These are phyloP conservation scores for Lathamus discolor DNA, from an alignment of 2,113 vertebrate genomes.

Conservation along the genomic window DNA sequence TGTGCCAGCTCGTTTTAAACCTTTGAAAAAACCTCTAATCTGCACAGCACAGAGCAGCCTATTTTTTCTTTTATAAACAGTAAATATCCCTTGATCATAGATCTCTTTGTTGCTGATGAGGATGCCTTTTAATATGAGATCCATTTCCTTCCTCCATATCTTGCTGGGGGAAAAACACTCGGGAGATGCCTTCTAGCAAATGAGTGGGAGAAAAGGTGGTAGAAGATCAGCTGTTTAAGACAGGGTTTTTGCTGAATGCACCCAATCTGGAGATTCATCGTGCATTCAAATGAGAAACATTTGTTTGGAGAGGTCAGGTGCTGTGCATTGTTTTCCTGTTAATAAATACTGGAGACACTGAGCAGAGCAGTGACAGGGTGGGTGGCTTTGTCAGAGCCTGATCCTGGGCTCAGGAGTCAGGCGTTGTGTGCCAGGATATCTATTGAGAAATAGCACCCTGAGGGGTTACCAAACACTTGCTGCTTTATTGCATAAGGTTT, in stretches of 20 bases:
- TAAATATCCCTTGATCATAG: background rate
- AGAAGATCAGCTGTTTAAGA: background rate
- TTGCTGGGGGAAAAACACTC: background rate
- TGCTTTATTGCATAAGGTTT: background rate
- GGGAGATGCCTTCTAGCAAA: background rate
- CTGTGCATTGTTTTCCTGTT: background rate
- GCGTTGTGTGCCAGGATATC: rapidly evolving
- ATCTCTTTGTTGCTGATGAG: background rate
- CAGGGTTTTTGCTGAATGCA: background rate
- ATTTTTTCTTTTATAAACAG: background rate
- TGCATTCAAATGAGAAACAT: background rate
- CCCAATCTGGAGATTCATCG: background rate
- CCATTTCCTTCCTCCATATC: background rate
- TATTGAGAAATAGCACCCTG: background rate
- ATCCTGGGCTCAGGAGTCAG: background rate
- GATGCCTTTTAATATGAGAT: background rate
- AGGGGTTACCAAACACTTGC: background rate
- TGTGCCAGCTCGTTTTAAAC: background rate
- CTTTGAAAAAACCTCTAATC: background rate
- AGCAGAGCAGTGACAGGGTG: background rate
- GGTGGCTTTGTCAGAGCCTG: background rate
- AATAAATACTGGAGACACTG: background rate
- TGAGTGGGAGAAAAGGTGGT: background rate
- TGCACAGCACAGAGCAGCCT: background rate
- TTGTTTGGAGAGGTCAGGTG: background rate